Conservation (phyloP, 2,888 invertebrate genomes). For the Mongoloraphidia duomilia region DNA sequence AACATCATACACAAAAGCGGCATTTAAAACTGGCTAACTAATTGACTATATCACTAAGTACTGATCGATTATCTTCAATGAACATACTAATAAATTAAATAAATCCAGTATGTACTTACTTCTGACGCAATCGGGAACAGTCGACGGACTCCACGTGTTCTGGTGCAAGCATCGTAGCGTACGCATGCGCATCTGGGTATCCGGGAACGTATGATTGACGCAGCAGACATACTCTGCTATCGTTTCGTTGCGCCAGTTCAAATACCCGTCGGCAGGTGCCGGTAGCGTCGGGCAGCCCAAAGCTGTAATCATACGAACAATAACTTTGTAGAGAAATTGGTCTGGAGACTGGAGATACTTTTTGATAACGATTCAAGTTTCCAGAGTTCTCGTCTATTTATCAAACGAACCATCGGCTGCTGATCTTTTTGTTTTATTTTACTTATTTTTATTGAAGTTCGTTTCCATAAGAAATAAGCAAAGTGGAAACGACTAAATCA, state of each 20-base stretch:
- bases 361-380: conserved; percentile 6
- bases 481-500: no score
- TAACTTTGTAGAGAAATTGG: no score
- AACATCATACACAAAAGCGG: no score
- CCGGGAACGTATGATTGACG: conserved; percentile 50
- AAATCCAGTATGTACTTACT: no score
- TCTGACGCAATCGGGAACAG: conserved; percentile 4
- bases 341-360: neutral
- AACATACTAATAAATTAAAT: no score
- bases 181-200: conserved; percentile 45
- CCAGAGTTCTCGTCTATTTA: neutral
- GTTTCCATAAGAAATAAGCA: no score
- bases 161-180: conserved; percentile 41
- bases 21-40: no score
- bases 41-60: no score
- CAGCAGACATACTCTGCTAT: conserved; percentile 55
- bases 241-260: conserved; percentile 48
- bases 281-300: conserved; percentile 50
- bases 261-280: conserved; percentile 51
- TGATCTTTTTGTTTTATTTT: no score
- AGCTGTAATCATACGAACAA: conserved; percentile 29
- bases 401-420: no score
- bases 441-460: no score
- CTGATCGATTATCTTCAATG: no score
- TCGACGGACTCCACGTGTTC: conserved; percentile 2